A percentile compares a stretch with the other conserved stretches of the same genome.
phyloP scores from a whole-genome alignment of 2,797 vertebrate genomes.

The Phataginus tricuspis region DNA sequence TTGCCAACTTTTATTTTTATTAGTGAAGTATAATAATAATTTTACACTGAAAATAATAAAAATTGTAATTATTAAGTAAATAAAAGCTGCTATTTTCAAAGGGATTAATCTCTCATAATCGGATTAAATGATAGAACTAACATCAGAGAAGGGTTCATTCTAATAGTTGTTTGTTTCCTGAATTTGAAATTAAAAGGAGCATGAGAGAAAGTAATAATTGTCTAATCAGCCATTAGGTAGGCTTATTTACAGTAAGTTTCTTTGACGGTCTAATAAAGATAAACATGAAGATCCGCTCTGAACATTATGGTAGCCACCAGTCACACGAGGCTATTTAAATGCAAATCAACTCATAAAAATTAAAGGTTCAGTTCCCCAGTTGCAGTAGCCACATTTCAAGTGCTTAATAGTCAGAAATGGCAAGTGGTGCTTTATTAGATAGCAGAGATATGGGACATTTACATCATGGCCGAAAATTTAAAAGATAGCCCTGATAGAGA shows the following conservation, averaged over 20 bases:
- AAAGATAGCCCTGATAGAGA: neutral
- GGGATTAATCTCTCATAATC: slow-evolving; percentile 65
- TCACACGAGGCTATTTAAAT: neutral
- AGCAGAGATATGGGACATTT: neutral
- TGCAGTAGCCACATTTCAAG: neutral
- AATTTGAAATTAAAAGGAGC: slow-evolving; percentile 49
- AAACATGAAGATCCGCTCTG: neutral
- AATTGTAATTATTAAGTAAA: slow-evolving; percentile 48
- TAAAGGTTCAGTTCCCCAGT: neutral
- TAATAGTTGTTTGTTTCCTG: neutral
- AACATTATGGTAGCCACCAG: neutral
- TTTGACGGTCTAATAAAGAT: slow-evolving; percentile 7
- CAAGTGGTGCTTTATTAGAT: neutral
- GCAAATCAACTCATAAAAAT: slow-evolving; percentile 16
- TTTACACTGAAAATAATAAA: slow-evolving; percentile 41
- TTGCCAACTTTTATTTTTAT: slow-evolving; percentile 76
- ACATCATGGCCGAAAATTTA: neutral
- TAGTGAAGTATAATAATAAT: slow-evolving; percentile 67
- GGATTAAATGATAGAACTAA: slow-evolving; percentile 58
- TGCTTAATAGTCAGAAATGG: neutral
- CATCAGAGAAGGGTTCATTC: neutral
- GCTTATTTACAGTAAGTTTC: slow-evolving; percentile 54
- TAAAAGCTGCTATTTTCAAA: slow-evolving; percentile 64
- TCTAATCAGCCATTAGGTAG: slow-evolving; percentile 4
- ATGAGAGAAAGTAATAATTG: neutral